Evolutionary conservation across 2,888 invertebrate species (phyloP).

Genomic region (Diarsia brunnea): DNA sequence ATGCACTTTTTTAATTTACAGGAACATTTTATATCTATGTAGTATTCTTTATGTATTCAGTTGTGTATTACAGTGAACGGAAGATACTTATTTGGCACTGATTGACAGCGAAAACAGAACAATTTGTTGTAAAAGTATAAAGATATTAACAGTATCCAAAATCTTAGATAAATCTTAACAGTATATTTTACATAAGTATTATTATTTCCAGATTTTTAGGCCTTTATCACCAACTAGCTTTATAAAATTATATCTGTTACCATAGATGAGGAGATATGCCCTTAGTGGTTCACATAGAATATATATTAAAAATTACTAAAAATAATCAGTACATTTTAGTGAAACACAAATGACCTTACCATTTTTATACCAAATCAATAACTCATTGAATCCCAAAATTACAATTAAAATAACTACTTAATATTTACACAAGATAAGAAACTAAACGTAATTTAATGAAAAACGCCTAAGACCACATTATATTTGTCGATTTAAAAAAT

Average conservation of each 20-base stretch:
- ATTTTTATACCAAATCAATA: slow-evolving; percentile 78
- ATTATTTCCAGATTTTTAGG: slow-evolving; percentile 64
- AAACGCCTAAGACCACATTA: slow-evolving; percentile 65
- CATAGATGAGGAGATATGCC: slow-evolving; percentile 87
- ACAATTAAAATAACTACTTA: slow-evolving; percentile 72
- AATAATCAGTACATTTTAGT: slow-evolving; percentile 90
- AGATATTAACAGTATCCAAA: slow-evolving; percentile 63
- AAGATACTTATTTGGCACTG: slow-evolving; percentile 62
- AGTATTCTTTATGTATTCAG: slow-evolving; percentile 41
- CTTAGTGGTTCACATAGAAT: slow-evolving; percentile 85
- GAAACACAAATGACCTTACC: slow-evolving; percentile 85
- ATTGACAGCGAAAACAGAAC: slow-evolving; percentile 53
- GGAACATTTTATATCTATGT: slow-evolving; percentile 62
- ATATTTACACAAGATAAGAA: slow-evolving; percentile 71
- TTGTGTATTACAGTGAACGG: slow-evolving; percentile 40
- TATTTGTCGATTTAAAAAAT: slow-evolving; percentile 61
- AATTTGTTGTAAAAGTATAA: slow-evolving; percentile 60
- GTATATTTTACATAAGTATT: slow-evolving; percentile 53
- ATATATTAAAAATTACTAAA: slow-evolving; percentile 85
- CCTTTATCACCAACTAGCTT: slow-evolving; percentile 62
- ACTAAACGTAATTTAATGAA: slow-evolving; percentile 68
- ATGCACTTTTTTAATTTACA: slow-evolving; percentile 58
- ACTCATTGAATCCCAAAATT: slow-evolving; percentile 77
- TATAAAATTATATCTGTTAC: slow-evolving; percentile 67
- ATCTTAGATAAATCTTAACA: slow-evolving; percentile 61